Conservation (phyloP, 92 coral and sea anemone species). For the Virgularia gustaviana region DNA sequence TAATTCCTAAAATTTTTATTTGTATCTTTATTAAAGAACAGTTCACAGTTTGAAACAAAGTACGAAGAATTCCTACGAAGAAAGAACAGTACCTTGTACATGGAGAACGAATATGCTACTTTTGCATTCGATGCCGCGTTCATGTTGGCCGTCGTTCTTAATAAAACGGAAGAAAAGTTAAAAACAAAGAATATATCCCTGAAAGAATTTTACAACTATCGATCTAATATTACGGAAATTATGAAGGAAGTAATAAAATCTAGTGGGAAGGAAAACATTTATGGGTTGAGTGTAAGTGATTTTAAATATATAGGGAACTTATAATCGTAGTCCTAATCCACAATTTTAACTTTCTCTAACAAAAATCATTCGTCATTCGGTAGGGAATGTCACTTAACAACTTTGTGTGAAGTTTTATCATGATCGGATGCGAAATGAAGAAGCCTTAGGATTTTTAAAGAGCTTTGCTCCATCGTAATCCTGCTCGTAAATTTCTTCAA, state of each 20-base stretch:
- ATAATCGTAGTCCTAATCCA: too few relatives aligned
- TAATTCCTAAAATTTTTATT: neutral
- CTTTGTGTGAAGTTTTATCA: too few relatives aligned
- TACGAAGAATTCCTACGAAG: slow-evolving; percentile 3
- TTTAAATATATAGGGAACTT: too few relatives aligned
- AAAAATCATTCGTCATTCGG: too few relatives aligned
- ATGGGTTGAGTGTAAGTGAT: slow-evolving; percentile 77
- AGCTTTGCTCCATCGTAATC: too few relatives aligned
- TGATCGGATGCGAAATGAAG: too few relatives aligned
- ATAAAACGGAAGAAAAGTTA: slow-evolving; percentile 45
- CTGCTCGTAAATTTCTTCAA: too few relatives aligned
- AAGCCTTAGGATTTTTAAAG: too few relatives aligned
- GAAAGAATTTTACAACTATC: slow-evolving; percentile 49
- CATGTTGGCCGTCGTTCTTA: slow-evolving; percentile 59
- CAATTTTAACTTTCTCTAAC: neutral
- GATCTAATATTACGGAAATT: slow-evolving; percentile 18
- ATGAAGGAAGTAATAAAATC: slow-evolving; percentile 43
- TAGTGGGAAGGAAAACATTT: slow-evolving; percentile 42
- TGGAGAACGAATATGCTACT: slow-evolving; percentile 56
- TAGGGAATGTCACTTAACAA: too few relatives aligned
- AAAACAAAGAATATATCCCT: slow-evolving; percentile 49
- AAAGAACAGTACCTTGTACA: slow-evolving; percentile 21
- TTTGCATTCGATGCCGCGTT: slow-evolving; percentile 67
- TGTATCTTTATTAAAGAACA: neutral
- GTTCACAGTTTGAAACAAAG: neutral